Percentiles rank a stretch among this genome's conserved stretches.
These are phyloP conservation scores for Eublepharis macularius DNA, from an alignment of 2,113 vertebrate genomes.

Conservation along the genomic window DNA sequence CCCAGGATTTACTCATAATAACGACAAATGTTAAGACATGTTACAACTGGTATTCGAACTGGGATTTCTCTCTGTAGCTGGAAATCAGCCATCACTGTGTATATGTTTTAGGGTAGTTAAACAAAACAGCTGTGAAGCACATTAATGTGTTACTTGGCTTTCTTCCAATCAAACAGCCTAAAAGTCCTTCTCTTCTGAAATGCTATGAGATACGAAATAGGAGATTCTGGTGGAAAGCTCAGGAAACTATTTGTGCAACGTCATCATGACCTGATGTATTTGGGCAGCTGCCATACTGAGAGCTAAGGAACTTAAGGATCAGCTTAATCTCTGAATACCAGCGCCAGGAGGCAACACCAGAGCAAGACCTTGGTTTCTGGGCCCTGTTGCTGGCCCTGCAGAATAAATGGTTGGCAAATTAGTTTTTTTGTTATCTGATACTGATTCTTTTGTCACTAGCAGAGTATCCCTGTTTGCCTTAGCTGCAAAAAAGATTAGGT, in stretches of 20 bases:
- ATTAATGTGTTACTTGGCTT: conserved; percentile 9
- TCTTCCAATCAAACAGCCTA: background rate
- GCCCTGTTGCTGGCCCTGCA: too few species aligned
- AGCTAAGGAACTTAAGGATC: too few species aligned
- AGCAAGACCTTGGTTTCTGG: too few species aligned
- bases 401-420: too few species aligned
- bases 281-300: background rate
- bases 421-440: too few species aligned
- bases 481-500: too few species aligned
- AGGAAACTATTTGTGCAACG: background rate
- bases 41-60: background rate
- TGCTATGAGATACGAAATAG: background rate
- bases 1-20: background rate
- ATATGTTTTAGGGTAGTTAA: conserved; percentile 24
- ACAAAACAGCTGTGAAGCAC: conserved; percentile 13
- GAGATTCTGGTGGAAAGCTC: background rate
- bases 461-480: too few species aligned
- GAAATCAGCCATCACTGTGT: conserved; percentile 4
- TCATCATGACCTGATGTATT: background rate
- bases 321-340: too few species aligned
- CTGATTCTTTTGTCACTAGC: too few species aligned
- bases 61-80: conserved; percentile 7
- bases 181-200: background rate
- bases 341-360: too few species aligned
- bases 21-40: background rate